Conservation (phyloP, 2,797 vertebrate species). For the Coranthus polyacanthus region DNA sequence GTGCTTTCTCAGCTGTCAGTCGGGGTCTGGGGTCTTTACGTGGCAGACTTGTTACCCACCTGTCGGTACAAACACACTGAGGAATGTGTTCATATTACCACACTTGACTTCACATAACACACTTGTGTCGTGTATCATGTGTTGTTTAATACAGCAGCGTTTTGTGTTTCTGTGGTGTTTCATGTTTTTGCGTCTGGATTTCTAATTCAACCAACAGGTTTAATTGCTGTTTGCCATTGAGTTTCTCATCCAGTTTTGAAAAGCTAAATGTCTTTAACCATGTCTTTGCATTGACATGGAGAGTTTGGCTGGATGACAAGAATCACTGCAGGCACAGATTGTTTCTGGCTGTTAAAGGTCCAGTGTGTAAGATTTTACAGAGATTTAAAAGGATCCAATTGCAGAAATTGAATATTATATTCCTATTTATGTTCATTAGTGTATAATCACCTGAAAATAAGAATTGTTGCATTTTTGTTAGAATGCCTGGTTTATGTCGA, state of each 20-base stretch:
- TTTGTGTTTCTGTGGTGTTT: not conserved
- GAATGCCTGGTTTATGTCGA: too few species aligned
- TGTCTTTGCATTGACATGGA: constrained; percentile 48
- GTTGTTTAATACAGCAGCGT: not conserved
- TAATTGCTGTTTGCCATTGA: not conserved
- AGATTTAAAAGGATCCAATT: too few species aligned
- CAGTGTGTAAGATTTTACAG: too few species aligned
- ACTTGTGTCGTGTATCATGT: not conserved
- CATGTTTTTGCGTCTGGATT: not conserved
- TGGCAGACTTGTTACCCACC: constrained; percentile 40
- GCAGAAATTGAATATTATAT: too few species aligned
- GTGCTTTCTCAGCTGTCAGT: constrained; percentile 68
- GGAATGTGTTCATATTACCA: constrained; percentile 21
- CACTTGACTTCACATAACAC: not conserved
- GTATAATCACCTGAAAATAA: too few species aligned
- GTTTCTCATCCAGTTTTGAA: constrained; percentile 30
- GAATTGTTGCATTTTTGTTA: too few species aligned
- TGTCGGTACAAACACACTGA: constrained; percentile 40
- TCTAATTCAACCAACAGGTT: not conserved
- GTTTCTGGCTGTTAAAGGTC: constrained; percentile 13
- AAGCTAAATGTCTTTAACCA: constrained; percentile 28
- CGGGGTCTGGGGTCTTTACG: constrained; percentile 35
- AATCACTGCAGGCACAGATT: constrained; percentile 21
- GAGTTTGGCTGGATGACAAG: too few species aligned
- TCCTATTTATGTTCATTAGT: too few species aligned